A percentile compares a stretch with the other conserved stretches of the same genome.
Evolutionary conservation across 2,888 invertebrate species (phyloP).

Genomic region (Brenthis hecate): DNA sequence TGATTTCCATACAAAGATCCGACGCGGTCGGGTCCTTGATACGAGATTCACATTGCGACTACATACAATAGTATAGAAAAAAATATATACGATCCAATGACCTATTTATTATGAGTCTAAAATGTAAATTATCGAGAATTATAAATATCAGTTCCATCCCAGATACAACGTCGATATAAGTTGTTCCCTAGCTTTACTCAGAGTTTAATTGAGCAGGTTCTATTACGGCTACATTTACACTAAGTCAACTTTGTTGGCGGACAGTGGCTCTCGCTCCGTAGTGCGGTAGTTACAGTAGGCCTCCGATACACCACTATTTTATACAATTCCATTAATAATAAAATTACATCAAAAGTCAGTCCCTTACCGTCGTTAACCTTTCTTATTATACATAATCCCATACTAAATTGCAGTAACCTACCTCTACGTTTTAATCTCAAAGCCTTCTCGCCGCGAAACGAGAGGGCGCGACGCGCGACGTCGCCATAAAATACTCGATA

Average conservation of each 20-base stretch:
- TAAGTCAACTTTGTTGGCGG: constrained; percentile 77
- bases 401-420: constrained; percentile 76
- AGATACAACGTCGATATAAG: constrained; percentile 53
- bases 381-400: constrained; percentile 76
- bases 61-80: constrained; percentile 16
- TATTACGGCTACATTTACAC: constrained; percentile 73
- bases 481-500: constrained; percentile 77
- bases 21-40: neutral
- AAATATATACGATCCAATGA: constrained; percentile 13
- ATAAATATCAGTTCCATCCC: constrained; percentile 57
- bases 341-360: constrained; percentile 78
- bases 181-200: constrained; percentile 71
- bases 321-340: constrained; percentile 76
- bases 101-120: constrained; percentile 12
- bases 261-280: constrained; percentile 61
- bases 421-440: constrained; percentile 73
- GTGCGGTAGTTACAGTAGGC: constrained; percentile 63
- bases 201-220: constrained; percentile 77
- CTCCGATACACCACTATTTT: constrained; percentile 71
- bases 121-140: constrained; percentile 27
- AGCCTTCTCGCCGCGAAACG: constrained; percentile 49
- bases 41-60: constrained; percentile 11
- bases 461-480: constrained; percentile 26
- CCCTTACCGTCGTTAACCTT: constrained; percentile 70
- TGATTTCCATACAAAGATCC: constrained; percentile 9